These are phyloP conservation scores for Lasiurus cinereus DNA, from an alignment of 2,113 vertebrate genomes.

Conservation along the genomic window DNA sequence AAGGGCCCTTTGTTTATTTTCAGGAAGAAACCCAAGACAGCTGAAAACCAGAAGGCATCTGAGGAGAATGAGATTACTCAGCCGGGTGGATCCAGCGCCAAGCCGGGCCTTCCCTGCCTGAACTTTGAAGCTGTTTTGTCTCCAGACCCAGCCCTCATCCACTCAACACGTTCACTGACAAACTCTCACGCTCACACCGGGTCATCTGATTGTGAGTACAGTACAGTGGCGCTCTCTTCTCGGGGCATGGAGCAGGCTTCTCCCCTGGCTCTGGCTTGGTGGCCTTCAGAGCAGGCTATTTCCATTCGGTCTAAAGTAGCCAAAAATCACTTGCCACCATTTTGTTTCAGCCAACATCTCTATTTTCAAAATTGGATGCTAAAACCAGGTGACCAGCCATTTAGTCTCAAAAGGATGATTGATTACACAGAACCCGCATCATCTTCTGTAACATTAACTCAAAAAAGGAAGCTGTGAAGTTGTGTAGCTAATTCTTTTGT, in stretches of 20 bases:
- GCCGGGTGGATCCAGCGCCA: slow-evolving; percentile 94
- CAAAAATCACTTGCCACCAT: slow-evolving; percentile 74
- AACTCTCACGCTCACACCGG: slow-evolving; percentile 94
- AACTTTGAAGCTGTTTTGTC: slow-evolving; percentile 93
- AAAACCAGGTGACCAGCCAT: slow-evolving; percentile 67
- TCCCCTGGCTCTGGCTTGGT: slow-evolving; percentile 30
- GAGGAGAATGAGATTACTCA: slow-evolving; percentile 98
- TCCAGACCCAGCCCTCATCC: slow-evolving; percentile 91
- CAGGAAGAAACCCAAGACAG: slow-evolving; percentile 93
- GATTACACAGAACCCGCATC: slow-evolving; percentile 11
- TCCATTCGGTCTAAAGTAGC: slow-evolving; percentile 66
- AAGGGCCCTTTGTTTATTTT: slow-evolving; percentile 92
- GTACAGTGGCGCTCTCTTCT: slow-evolving; percentile 62
- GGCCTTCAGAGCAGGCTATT: slow-evolving; percentile 48
- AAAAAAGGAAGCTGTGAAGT: slow-evolving; percentile 18
- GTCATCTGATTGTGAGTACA: slow-evolving; percentile 98
- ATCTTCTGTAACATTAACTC: slow-evolving; percentile 29
- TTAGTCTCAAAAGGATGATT: slow-evolving; percentile 41
- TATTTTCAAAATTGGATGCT: slow-evolving; percentile 52
- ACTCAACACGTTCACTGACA: slow-evolving; percentile 94
- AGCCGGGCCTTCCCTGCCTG: slow-evolving; percentile 94
- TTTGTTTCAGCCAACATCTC: slow-evolving; percentile 66
- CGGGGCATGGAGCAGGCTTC: slow-evolving; percentile 19
- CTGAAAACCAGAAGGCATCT: slow-evolving; percentile 95
- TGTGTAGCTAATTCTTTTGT: slow-evolving; percentile 38